Conservation (phyloP, 2,113 vertebrate genomes). For the Oceanites oceanicus region DNA sequence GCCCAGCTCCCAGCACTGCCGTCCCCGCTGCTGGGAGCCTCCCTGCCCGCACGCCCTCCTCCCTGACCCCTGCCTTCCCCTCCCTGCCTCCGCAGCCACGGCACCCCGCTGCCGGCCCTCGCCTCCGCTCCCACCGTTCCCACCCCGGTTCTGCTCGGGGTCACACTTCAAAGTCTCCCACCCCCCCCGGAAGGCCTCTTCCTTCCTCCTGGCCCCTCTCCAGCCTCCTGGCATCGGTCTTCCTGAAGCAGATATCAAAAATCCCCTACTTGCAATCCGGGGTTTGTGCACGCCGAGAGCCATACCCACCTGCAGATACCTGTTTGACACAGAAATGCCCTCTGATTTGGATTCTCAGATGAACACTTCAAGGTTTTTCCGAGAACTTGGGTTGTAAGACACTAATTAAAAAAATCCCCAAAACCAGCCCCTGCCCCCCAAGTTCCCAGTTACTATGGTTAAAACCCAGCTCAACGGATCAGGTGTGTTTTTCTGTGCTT, state of each 20-base stretch:
- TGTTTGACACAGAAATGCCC: background rate
- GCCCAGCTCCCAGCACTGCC: background rate
- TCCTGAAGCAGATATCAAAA: slow-evolving; percentile 3
- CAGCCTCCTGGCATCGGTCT: background rate
- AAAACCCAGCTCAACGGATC: background rate
- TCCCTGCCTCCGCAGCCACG: background rate
- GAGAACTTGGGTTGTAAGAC: background rate
- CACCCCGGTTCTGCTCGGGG: background rate
- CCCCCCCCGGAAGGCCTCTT: background rate
- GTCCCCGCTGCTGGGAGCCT: background rate
- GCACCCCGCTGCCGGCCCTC: background rate
- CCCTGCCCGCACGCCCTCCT: background rate
- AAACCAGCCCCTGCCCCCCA: background rate
- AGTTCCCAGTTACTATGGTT: background rate
- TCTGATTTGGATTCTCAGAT: background rate
- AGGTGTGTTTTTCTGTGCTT: background rate
- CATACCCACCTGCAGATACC: background rate
- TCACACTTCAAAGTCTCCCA: background rate
- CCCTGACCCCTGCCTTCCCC: background rate
- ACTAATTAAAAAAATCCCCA: background rate
- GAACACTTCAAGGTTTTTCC: background rate
- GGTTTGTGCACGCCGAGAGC: background rate
- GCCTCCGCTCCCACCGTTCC: rapidly evolving
- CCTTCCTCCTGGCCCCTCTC: slow-evolving; percentile 37
- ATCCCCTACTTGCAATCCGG: background rate